Percentiles rank a stretch among this genome's conserved stretches.
These are phyloP conservation scores for Aphis craccivora DNA, from an alignment of 1,140 invertebrate genomes.

Conservation along the genomic window DNA sequence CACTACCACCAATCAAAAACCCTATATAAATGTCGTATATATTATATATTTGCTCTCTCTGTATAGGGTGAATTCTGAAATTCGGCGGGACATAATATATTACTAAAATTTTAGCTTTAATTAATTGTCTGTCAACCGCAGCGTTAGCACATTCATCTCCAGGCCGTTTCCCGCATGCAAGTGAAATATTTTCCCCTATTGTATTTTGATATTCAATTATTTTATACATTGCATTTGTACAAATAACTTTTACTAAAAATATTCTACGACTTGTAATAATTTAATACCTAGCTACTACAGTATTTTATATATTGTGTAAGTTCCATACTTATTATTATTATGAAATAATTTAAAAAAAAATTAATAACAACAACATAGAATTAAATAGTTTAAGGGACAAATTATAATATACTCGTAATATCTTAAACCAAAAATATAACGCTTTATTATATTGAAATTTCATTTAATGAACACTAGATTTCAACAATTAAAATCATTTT, in stretches of 20 bases:
- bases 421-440: background rate
- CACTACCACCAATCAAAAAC: conserved; percentile 11
- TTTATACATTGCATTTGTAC: conserved; percentile 13
- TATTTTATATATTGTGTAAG: background rate
- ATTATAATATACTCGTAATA: background rate
- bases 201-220: conserved; percentile 29
- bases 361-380: background rate
- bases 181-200: conserved; percentile 41
- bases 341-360: background rate
- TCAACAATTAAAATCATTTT: background rate
- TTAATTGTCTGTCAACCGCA: conserved; percentile 51
- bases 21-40: conserved; percentile 19
- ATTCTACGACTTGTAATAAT: background rate
- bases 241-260: conserved; percentile 24
- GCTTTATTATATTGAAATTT: background rate
- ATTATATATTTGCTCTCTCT: background rate
- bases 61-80: conserved; percentile 35
- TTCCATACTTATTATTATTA: background rate
- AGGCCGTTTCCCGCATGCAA: conserved; percentile 21
- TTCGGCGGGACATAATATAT: conserved; percentile 39
- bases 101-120: conserved; percentile 47
- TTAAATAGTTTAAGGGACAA: background rate
- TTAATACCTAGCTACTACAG: background rate
- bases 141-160: conserved; percentile 49
- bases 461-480: background rate